These are phyloP conservation scores for Himalopsyche kuldschensis DNA, from an alignment of 2,888 invertebrate species.

Conservation along the genomic window DNA sequence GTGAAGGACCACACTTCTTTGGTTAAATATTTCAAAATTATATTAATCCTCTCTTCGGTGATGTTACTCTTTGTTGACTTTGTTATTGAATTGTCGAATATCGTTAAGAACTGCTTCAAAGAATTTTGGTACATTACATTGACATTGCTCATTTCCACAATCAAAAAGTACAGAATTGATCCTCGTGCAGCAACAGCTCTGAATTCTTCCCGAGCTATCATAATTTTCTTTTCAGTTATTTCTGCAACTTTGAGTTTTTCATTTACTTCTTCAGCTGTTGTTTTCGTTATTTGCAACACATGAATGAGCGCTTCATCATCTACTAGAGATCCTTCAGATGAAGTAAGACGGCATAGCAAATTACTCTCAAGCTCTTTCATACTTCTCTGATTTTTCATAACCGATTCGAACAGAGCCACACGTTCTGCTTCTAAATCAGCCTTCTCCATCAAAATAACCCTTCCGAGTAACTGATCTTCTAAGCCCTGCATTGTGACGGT, in stretches of 20 bases:
- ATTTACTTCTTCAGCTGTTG: constrained; percentile 91
- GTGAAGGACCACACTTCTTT: constrained; percentile 93
- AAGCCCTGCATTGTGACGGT: constrained; percentile 96
- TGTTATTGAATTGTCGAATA: constrained; percentile 92
- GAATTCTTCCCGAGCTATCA: constrained; percentile 91
- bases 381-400: constrained; percentile 92
- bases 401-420: constrained; percentile 90
- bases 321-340: constrained; percentile 90
- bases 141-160: constrained; percentile 96
- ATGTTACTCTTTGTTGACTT: constrained; percentile 84
- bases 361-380: constrained; percentile 97
- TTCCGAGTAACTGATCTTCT: constrained; percentile 90
- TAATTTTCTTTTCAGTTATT: constrained; percentile 92
- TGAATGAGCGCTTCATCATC: constrained; percentile 94
- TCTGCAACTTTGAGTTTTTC: constrained; percentile 91
- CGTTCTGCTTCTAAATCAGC: constrained; percentile 93
- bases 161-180: constrained; percentile 91
- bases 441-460: constrained; percentile 95
- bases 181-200: constrained; percentile 93
- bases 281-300: constrained; percentile 83
- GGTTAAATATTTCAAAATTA: constrained; percentile 86
- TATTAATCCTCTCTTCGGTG: constrained; percentile 84
- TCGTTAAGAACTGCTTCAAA: constrained; percentile 87
- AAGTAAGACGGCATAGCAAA: constrained; percentile 85
- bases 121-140: constrained; percentile 98